A percentile compares a stretch with the other conserved stretches of the same genome.
Conservation (phyloP, 1,140 invertebrate genomes). For the Drosophila asahinai region DNA sequence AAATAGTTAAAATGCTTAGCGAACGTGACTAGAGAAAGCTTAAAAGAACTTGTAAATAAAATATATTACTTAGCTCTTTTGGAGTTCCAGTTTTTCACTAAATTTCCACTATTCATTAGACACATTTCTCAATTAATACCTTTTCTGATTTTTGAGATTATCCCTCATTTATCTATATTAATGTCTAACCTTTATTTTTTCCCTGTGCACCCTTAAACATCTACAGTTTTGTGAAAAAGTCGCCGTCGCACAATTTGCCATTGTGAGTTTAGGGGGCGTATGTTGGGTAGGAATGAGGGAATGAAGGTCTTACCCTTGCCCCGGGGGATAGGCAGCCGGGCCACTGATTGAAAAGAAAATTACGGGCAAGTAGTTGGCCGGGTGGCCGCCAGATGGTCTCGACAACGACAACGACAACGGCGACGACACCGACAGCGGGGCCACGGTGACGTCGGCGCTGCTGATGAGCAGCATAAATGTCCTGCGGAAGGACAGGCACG, state of each 20-base stretch:
- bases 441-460: conserved; percentile 31
- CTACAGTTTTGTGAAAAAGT: conserved; percentile 12
- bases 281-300: not conserved
- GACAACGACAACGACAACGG: conserved; percentile 14
- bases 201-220: not conserved
- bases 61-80: not conserved
- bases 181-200: no score
- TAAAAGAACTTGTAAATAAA: no score
- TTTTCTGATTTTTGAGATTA: not conserved
- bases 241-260: conserved; percentile 63
- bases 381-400: conserved; percentile 56
- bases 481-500: conserved; percentile 37
- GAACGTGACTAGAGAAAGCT: not conserved
- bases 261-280: conserved; percentile 12
- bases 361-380: conserved; percentile 70
- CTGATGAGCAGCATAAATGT: conserved; percentile 74
- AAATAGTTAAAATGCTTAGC: not conserved
- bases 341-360: conserved; percentile 81
- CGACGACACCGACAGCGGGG: conserved; percentile 12
- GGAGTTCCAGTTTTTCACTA: not conserved
- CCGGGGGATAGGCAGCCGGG: conserved; percentile 58
- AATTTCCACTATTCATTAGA: not conserved
- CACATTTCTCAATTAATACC: not conserved
- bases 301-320: conserved; percentile 11
- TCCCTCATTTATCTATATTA: no score